Evolutionary conservation across 2,888 invertebrate species (phyloP).

Genomic region (Tetranychus truncatus): DNA sequence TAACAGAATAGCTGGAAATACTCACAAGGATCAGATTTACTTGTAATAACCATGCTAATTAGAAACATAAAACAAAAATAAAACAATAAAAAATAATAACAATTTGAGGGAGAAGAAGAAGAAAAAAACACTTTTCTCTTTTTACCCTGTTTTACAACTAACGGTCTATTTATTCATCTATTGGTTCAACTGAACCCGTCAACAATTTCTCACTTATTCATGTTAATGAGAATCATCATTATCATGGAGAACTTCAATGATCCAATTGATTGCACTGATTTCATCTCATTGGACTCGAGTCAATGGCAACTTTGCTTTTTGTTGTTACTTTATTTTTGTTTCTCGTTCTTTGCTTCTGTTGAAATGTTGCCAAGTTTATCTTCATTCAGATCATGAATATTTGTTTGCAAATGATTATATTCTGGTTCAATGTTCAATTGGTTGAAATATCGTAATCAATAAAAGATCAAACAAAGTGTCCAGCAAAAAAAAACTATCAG

Average conservation of each 20-base stretch:
- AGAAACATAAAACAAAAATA: too few relatives aligned
- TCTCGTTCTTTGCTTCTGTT: neutral
- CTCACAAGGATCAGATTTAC: too few relatives aligned
- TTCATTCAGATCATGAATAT: neutral
- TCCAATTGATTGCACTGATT: neutral
- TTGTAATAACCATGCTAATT: too few relatives aligned
- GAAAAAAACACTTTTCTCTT: neutral
- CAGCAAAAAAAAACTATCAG: too few relatives aligned
- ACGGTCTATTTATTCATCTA: neutral
- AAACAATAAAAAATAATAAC: neutral
- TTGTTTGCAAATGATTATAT: neutral
- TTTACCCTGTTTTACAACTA: neutral
- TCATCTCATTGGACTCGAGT: neutral
- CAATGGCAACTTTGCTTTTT: neutral
- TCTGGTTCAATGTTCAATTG: too few relatives aligned
- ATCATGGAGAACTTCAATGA: neutral
- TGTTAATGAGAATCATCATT: neutral
- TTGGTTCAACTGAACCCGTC: neutral
- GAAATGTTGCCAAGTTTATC: neutral
- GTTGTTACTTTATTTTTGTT: neutral
- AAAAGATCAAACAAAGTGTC: neutral
- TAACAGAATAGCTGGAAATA: too few relatives aligned
- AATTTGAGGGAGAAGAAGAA: neutral
- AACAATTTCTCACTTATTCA: neutral
- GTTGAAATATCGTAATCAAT: neutral